phyloP scores from a whole-genome alignment of 2,113 vertebrate species.

The Antennarius striatus region DNA sequence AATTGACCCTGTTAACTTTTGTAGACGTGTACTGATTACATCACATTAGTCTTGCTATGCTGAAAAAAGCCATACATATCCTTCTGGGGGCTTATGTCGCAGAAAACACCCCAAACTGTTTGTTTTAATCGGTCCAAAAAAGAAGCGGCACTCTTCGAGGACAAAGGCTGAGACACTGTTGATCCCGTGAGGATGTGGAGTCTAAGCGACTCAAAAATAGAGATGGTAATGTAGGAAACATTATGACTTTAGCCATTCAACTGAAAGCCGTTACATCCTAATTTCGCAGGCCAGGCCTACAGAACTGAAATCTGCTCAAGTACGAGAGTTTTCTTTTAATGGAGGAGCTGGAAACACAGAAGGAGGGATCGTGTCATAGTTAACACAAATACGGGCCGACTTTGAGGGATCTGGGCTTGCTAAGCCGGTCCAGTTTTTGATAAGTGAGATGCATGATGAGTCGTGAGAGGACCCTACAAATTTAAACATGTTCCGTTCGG shows the following conservation, averaged over 20 bases:
- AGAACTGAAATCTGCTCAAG: constrained; percentile 17
- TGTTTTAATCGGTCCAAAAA: constrained; percentile 51
- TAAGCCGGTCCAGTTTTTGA: constrained; percentile 46
- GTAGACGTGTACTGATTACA: constrained; percentile 38
- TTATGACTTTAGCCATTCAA: constrained; percentile 10
- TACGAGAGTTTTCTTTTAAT: constrained; percentile 31
- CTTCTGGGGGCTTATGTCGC: constrained; percentile 35
- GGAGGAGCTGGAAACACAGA: constrained; percentile 25
- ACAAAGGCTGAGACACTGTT: constrained; percentile 35
- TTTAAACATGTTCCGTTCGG: constrained; percentile 47
- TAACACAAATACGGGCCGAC: constrained; percentile 51
- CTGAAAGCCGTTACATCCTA: constrained; percentile 27
- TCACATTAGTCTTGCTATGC: constrained; percentile 33
- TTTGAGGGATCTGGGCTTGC: constrained; percentile 46
- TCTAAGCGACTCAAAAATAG: constrained; percentile 12
- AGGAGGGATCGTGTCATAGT: constrained; percentile 52
- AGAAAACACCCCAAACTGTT: constrained; percentile 36
- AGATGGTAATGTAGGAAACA: constrained; percentile 28
- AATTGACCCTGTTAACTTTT: constrained; percentile 56
- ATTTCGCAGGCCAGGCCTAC: constrained; percentile 15
- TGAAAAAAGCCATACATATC: constrained; percentile 41
- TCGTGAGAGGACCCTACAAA: constrained; percentile 60
- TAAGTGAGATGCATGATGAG: constrained; percentile 63
- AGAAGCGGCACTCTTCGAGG: constrained; percentile 35
- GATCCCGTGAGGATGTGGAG: constrained; percentile 28